Evolutionary conservation across 2,888 invertebrate genomes (phyloP), one percentile per base, ranked within the genome.

Genomic region (Automeris io): DNA sequence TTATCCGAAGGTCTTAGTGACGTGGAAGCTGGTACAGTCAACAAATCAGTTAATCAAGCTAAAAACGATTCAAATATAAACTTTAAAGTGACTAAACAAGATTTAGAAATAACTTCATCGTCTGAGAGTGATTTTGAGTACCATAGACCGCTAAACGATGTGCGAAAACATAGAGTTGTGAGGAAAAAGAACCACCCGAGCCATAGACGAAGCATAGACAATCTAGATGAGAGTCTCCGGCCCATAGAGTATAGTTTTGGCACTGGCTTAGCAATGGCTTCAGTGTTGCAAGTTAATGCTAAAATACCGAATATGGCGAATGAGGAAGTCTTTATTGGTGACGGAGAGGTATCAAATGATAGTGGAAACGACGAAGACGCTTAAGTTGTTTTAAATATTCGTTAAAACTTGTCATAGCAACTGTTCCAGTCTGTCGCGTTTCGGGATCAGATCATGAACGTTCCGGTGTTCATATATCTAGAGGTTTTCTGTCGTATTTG

Each of bases 191-290:
- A 75, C 38, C 49, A 70, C 34, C 75, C 77, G 0, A 51, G 31
- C 21, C 36, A 33, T 33, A 42, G 34, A 31, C 37, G 12, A 4
- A 6, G 57, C 44, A 61, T 50, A 61, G 76, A 76, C 32, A 68
- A 65, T 40, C 57, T 61, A 48, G 85, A 86, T 24, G 87, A 87
- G 42, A 70, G 83, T 46, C 44, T 82, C 33, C 71, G 63, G 42
- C 87, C 87, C 23, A 71, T 86, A 50, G 79, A 83, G 69, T 87
- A 87, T 46, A 80, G 70, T 42, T 77, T 87, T 22, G 86, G 87
- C 0, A 78, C 87, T 0, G 87, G 87, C 0, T 66, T 87, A 68
- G 85, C 87, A 2, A 80, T 87, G 73, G 87, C 87, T 0, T 82
- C 87, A 0, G 66, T 87, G 39, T 55, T 87, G 41, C 82, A 83